Conservation (phyloP, 2,888 invertebrate genomes). For the Callosobruchus maculatus region DNA sequence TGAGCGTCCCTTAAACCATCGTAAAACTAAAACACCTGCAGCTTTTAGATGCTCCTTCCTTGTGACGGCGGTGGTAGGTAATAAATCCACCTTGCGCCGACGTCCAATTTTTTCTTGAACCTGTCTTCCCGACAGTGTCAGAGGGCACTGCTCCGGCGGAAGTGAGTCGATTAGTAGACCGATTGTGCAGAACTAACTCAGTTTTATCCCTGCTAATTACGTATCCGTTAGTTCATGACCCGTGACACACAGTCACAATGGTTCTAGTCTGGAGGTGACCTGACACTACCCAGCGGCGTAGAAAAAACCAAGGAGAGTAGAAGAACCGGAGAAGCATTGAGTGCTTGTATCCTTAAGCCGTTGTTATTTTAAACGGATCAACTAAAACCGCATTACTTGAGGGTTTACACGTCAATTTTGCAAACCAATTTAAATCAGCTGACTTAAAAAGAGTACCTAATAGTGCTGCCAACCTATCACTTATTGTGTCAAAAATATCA, state of each 20-base stretch:
- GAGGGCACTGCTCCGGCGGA: background rate
- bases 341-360: too few species aligned
- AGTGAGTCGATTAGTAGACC: background rate
- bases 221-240: conserved; percentile 15
- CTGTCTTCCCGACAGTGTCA: background rate
- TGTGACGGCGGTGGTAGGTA: too few species aligned
- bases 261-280: conserved; percentile 5
- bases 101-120: background rate
- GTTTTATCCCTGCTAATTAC: conserved; percentile 6
- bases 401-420: too few species aligned
- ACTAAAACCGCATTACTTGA: too few species aligned
- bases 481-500: too few species aligned
- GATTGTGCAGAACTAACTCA: conserved; percentile 13
- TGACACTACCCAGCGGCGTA: background rate
- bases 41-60: background rate
- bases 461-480: too few species aligned
- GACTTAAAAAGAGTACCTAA: too few species aligned
- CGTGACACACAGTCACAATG: conserved; percentile 12
- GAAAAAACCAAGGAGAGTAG: too few species aligned
- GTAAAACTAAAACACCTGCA: background rate
- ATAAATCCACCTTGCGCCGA: background rate
- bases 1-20: background rate
- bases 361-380: too few species aligned
- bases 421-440: too few species aligned
- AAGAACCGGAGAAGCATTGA: too few species aligned